Conservation (phyloP, 35 echinoderm and acorn worm genomes). For the Strongylocentrotus purpuratus region DNA sequence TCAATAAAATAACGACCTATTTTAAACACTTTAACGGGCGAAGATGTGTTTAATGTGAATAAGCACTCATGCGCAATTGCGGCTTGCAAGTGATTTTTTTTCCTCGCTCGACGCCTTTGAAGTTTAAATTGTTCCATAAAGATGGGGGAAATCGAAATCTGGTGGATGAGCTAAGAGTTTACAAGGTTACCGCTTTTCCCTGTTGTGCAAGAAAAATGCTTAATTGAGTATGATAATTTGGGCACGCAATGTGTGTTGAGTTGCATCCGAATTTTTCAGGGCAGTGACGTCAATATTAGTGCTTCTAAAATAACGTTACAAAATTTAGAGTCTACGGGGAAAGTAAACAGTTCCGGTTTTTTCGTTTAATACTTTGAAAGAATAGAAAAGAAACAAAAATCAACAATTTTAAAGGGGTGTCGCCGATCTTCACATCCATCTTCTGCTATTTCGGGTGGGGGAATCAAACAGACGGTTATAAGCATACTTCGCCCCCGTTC, state of each 20-base stretch:
- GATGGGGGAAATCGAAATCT: background rate
- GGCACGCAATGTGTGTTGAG: conserved; percentile 1
- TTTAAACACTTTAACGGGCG: background rate
- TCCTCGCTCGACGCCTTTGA: background rate
- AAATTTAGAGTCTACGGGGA: background rate
- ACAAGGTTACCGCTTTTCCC: conserved; percentile 6
- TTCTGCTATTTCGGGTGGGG: too few species aligned
- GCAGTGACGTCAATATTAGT: background rate
- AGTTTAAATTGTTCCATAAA: conserved; percentile 11
- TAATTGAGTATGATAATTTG: conserved; percentile 30
- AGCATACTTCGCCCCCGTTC: too few species aligned
- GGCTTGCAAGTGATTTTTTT: conserved; percentile 28
- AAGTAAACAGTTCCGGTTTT: background rate
- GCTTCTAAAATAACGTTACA: background rate
- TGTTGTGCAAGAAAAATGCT: background rate
- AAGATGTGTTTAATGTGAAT: background rate
- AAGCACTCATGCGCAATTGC: background rate
- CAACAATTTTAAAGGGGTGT: too few species aligned
- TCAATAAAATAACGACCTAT: conserved; percentile 26
- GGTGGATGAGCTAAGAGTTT: background rate
- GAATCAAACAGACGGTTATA: too few species aligned
- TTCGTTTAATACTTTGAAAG: too few species aligned
- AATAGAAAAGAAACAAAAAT: too few species aligned
- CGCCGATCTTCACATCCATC: too few species aligned
- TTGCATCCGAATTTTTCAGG: background rate